phyloP scores from a whole-genome alignment of 2,888 invertebrate genomes.

The Apodemia duryi region DNA sequence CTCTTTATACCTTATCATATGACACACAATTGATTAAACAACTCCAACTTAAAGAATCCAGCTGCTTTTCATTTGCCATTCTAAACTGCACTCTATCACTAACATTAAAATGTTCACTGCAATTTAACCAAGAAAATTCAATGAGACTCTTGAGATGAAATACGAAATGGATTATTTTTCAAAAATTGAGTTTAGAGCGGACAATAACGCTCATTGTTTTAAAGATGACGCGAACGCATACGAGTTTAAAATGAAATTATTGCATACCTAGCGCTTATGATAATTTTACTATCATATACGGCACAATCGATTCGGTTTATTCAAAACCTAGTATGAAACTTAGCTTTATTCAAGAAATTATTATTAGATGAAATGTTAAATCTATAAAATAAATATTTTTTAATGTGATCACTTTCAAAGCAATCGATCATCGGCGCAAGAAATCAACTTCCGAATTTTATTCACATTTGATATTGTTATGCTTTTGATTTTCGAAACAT shows the following conservation, averaged over 20 bases:
- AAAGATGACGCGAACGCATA: constrained; percentile 73
- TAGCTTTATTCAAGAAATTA: not conserved
- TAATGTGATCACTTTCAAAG: not conserved
- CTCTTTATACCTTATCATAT: constrained; percentile 48
- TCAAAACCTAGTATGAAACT: not conserved
- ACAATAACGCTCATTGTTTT: constrained; percentile 78
- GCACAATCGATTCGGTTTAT: not conserved
- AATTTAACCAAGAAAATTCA: constrained; percentile 43
- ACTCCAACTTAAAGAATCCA: constrained; percentile 51
- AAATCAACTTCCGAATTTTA: constrained; percentile 5
- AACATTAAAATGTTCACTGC: constrained; percentile 40
- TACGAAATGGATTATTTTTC: constrained; percentile 78
- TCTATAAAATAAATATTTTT: not conserved
- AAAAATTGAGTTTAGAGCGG: constrained; percentile 79
- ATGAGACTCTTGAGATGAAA: constrained; percentile 70
- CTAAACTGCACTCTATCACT: constrained; percentile 40
- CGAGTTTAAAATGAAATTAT: constrained; percentile 63
- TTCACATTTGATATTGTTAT: constrained; percentile 13
- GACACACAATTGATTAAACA: constrained; percentile 51
- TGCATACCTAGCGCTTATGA: constrained; percentile 44
- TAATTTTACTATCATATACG: not conserved
- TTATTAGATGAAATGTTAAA: not conserved
- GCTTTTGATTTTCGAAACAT: constrained; percentile 19
- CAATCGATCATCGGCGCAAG: not conserved
- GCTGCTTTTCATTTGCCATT: constrained; percentile 45